Evolutionary conservation across 1,140 invertebrate genomes (phyloP).

Genomic region (Lucilia cuprina): DNA sequence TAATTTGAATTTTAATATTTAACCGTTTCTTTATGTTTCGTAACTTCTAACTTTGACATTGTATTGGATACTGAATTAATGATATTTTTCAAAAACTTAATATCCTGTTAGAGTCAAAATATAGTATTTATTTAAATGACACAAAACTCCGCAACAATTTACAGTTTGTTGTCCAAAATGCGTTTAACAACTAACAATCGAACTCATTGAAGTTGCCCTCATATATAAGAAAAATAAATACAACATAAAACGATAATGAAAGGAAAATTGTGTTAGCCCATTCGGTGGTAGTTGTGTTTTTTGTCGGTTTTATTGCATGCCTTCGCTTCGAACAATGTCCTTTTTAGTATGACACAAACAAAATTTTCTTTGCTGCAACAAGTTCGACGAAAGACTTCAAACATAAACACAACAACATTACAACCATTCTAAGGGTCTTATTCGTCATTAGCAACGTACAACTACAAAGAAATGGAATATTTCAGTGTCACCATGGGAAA

Average conservation of each 20-base stretch:
- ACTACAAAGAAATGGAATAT: neutral
- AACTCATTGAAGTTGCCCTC: neutral
- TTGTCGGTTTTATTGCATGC: neutral
- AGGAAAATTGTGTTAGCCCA: neutral
- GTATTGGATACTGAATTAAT: neutral
- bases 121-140: neutral
- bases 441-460: neutral
- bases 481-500: too few relatives aligned
- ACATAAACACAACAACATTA: neutral
- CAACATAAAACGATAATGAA: neutral
- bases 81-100: neutral
- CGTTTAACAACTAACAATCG: slow-evolving; percentile 10
- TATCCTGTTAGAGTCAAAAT: neutral
- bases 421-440: neutral
- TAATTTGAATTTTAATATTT: neutral
- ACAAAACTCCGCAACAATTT: neutral
- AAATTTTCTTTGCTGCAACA: neutral
- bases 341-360: neutral
- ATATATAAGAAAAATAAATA: neutral
- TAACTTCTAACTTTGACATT: neutral
- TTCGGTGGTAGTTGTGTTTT: too few relatives aligned
- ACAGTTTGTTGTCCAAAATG: neutral
- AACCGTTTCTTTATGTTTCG: neutral
- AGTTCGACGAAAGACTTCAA: neutral
- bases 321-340: neutral